Conservation (phyloP, 2,113 vertebrate genomes). For the Coreoperca whiteheadi region DNA sequence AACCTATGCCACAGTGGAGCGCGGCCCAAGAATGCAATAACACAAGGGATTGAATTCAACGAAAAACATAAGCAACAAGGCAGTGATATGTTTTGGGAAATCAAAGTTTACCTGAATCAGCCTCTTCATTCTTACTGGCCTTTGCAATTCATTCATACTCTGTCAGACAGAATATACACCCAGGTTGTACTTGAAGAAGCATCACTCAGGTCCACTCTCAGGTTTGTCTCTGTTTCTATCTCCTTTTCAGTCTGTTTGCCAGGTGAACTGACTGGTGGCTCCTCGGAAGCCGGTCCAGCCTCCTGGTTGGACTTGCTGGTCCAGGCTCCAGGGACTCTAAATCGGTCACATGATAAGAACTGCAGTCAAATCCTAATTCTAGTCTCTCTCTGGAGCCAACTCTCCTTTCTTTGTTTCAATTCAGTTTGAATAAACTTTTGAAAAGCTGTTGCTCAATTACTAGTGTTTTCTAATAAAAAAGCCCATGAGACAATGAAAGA, state of each 20-base stretch:
- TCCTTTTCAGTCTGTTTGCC: not conserved
- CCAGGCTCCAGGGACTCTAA: constrained; percentile 14
- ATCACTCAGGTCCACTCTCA: too few relatives aligned
- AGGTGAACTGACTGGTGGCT: constrained; percentile 4
- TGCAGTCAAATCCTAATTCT: constrained; percentile 1
- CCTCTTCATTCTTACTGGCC: constrained; percentile 45
- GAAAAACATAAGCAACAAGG: not conserved
- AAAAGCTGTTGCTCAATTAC: not conserved
- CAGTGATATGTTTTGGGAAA: constrained; percentile 13
- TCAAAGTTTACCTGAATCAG: constrained; percentile 37
- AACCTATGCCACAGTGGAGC: constrained; percentile 13
- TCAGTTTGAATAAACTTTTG: constrained; percentile 1
- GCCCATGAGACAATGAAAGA: not conserved
- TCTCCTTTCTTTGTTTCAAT: constrained; percentile 2
- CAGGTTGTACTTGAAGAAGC: too few relatives aligned
- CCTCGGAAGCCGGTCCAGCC: not conserved
- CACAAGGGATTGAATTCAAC: not conserved
- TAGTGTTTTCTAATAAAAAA: not conserved
- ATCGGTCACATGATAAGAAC: constrained; percentile 45
- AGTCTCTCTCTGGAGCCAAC: not conserved
- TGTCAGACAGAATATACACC: not conserved
- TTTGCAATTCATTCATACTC: constrained; percentile 4
- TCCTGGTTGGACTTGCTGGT: not conserved
- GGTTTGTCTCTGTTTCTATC: not conserved
- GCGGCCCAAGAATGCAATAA: not conserved